phyloP scores from a whole-genome alignment of 2,797 vertebrate genomes.

The Syndactyla subalaris region DNA sequence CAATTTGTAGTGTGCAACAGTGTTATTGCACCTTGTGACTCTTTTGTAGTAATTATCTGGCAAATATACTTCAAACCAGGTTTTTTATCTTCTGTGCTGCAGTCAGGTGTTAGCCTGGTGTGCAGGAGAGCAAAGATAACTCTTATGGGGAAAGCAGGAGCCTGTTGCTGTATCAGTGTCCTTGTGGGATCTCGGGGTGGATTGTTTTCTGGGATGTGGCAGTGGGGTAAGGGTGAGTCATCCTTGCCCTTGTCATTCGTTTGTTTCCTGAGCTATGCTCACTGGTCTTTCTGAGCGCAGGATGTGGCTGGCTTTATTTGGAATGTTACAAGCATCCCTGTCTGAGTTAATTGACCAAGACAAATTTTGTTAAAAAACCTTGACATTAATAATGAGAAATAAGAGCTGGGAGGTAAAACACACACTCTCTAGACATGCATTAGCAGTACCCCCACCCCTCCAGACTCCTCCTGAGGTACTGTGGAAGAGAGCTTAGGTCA shows the following conservation, averaged over 20 bases:
- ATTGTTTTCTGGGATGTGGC: not conserved
- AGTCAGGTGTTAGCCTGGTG: not conserved
- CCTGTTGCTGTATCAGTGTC: not conserved
- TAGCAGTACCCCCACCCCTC: constrained; percentile 6
- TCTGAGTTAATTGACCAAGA: constrained; percentile 73
- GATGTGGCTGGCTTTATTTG: constrained; percentile 64
- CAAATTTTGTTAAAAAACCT: constrained; percentile 71
- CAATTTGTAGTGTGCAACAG: not conserved
- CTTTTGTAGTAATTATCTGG: not conserved
- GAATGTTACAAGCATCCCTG: constrained; percentile 60
- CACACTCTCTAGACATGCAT: constrained; percentile 13
- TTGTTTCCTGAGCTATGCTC: not conserved
- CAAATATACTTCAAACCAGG: not conserved
- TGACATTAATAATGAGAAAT: constrained; percentile 70
- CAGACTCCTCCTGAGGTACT: constrained; percentile 47
- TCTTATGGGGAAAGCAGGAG: not conserved
- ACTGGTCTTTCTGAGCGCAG: constrained; percentile 5
- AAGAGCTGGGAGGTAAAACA: constrained; percentile 64
- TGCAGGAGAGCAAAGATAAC: not conserved
- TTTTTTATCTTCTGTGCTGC: not conserved
- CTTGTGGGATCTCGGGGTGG: not conserved
- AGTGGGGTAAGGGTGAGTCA: not conserved
- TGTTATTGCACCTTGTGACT: not conserved
- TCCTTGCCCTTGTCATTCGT: constrained; percentile 33
- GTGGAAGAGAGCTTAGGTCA: constrained; percentile 61